Conservation (phyloP, 2,888 invertebrate genomes). For the Metacarcinus magister region DNA sequence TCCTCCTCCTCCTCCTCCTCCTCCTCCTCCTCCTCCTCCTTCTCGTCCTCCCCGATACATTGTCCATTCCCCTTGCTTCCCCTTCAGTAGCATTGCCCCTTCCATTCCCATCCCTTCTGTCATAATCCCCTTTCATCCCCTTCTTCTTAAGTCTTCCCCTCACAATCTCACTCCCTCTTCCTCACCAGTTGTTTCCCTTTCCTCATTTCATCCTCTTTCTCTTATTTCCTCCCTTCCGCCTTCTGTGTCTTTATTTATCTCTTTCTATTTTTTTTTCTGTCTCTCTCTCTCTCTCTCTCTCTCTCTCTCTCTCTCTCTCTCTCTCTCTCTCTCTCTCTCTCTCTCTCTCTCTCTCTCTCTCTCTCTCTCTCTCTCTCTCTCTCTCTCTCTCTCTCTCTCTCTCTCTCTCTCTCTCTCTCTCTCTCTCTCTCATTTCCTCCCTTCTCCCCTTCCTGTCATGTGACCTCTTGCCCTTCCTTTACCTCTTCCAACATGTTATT, state of each 20-base stretch:
- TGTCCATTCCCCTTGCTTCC: too few relatives aligned
- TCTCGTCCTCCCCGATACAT: not conserved
- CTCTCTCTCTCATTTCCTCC: not conserved
- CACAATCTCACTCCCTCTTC: too few relatives aligned
- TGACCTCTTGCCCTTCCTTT: not conserved
- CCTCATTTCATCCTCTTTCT: not conserved
- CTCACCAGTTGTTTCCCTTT: too few relatives aligned
- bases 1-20: not conserved
- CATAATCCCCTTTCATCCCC: too few relatives aligned
- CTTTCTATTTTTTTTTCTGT: not conserved
- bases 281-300: not conserved
- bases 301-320: slow-evolving; percentile 2
- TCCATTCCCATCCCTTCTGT: too few relatives aligned
- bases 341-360: slow-evolving; percentile 26
- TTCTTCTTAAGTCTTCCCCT: too few relatives aligned
- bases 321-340: slow-evolving; percentile 10
- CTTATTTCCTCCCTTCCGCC: not conserved
- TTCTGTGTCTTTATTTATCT: not conserved
- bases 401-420: not conserved
- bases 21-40: not conserved
- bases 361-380: slow-evolving; percentile 26
- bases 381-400: slow-evolving; percentile 26
- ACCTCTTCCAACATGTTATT: not conserved
- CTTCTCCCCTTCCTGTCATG: not conserved
- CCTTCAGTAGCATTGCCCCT: too few relatives aligned